phyloP scores from a whole-genome alignment of 2,797 vertebrate genomes.

The Eulemur albifrons region DNA sequence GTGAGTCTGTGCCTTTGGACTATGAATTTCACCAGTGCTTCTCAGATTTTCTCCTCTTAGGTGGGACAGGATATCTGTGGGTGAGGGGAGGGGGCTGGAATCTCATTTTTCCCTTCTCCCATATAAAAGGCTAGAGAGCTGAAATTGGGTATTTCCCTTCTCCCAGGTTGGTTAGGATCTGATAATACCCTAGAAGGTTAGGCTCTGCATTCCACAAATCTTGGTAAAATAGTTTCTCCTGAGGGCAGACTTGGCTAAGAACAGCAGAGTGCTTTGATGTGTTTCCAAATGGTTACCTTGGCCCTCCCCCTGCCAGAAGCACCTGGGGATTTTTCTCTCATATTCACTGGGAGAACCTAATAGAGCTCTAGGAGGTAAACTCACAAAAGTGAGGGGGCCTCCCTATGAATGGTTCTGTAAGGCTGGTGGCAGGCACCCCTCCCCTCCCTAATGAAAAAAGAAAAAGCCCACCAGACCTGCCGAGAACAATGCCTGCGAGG shows the following conservation, averaged over 20 bases:
- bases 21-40: background rate
- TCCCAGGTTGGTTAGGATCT: background rate
- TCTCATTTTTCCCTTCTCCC: background rate
- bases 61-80: background rate
- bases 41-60: background rate
- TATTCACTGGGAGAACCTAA: background rate
- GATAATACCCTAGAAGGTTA: background rate
- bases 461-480: too few species aligned
- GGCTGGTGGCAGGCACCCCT: too few species aligned
- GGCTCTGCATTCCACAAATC: background rate
- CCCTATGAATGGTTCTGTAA: too few species aligned
- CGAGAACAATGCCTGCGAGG: too few species aligned
- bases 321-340: background rate
- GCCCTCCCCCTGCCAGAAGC: background rate
- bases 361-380: background rate
- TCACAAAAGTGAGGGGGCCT: background rate
- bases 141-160: background rate
- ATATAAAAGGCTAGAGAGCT: background rate
- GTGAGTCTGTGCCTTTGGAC: background rate
- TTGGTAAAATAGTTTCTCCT: background rate
- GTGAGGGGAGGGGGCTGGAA: accelerated
- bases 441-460: too few species aligned
- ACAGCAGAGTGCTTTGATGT: background rate
- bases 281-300: background rate
- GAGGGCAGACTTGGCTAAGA: background rate